Evolutionary conservation across 2,113 vertebrate species (phyloP), one percentile per base, ranked within the genome.

Genomic region (Sterna hirundo): DNA sequence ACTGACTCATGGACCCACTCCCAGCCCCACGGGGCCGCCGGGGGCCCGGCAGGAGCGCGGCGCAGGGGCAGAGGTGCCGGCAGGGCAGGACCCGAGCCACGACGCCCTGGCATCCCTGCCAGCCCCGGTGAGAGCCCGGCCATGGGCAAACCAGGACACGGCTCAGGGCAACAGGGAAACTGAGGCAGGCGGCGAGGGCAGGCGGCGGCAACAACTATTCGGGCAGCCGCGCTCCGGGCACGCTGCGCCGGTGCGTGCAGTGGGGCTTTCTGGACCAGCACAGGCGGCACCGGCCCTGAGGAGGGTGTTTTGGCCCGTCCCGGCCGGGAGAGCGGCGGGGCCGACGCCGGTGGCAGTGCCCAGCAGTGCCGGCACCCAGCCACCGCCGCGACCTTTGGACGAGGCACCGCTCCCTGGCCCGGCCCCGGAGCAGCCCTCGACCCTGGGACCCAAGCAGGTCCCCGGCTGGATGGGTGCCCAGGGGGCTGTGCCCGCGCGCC

Each of bases 201-300:
- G 46, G 79, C 1, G n/a, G 49, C 14, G 4, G 54, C 55, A 25
- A 72, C 16, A 16, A 18, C 7, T 12, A 2, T 18, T 23, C 0
- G 3, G 62, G 70, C 52, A 44, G 26, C 36, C 5, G 3, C 2
- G 12, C 29, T 42, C 6, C 14, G 42, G 72, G 57, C 61, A 12
- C 42, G 0, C 4, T 0, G 4, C 7, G 47, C 0, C 8, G 8
- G 52, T 75, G 20, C 38, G 38, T 7, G 2, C 51, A 5, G 68
- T 11, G 5, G 6, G 29, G 76, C 3, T 82, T 6, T 69, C 27
- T 1, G 12, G 44, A 55, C 11, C 26, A 6, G 38, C 36, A 17
- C 10, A 15, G 27, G 69, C 4, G 16, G 57, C 72, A 49, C 27
- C 13, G 1, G 71, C 64, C 11, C 36, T 9, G 38, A 36, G 20